phyloP scores from a whole-genome alignment of 2,797 vertebrate genomes.

The Tachyglossus aculeatus region DNA sequence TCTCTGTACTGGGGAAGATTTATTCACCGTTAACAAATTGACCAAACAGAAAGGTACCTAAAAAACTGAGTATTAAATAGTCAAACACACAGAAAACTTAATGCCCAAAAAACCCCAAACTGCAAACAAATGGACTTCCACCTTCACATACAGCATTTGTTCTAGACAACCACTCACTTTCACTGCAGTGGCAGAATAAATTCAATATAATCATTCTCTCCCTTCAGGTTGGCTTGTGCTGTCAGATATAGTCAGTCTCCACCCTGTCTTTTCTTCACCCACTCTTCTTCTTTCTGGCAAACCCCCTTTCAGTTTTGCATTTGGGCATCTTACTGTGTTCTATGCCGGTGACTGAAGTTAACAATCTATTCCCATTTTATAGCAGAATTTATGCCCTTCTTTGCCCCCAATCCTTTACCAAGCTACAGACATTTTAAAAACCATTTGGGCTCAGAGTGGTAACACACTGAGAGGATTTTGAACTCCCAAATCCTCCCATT shows the following conservation, averaged over 20 bases:
- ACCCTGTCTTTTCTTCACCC: background rate
- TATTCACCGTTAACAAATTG: no score
- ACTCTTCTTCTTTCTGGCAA: background rate
- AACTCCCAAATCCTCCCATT: background rate
- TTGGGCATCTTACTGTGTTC: background rate
- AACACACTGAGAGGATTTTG: background rate
- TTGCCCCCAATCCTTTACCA: background rate
- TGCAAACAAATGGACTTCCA: no score
- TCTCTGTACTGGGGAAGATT: no score
- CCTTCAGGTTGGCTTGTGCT: background rate
- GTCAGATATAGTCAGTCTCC: background rate
- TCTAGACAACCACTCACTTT: background rate
- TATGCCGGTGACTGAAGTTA: background rate
- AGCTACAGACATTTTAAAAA: background rate
- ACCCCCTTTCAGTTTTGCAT: background rate
- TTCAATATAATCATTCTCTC: background rate
- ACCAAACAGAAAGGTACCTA: no score
- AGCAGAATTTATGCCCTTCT: background rate
- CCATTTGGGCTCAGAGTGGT: background rate
- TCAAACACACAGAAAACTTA: no score
- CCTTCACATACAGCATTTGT: no score
- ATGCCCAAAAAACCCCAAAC: no score
- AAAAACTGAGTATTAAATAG: no score
- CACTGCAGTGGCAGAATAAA: background rate
- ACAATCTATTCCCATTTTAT: no score